phyloP scores from a whole-genome alignment of 1,140 invertebrate species.

The Parapsyche elsis region DNA sequence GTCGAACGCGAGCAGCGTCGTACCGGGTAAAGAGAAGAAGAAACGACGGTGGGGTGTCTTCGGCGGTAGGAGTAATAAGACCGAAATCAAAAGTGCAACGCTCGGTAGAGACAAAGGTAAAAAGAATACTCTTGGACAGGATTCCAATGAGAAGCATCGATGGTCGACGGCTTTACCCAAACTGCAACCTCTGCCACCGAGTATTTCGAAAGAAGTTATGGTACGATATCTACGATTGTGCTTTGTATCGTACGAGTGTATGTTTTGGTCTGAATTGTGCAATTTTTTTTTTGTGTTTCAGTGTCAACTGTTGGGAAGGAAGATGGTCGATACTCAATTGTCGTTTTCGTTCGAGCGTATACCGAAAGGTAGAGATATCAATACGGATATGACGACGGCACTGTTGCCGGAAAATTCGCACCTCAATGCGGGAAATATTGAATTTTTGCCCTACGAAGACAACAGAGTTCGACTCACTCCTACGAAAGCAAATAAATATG shows the following conservation, averaged over 20 bases:
- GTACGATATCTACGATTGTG: constrained; percentile 63
- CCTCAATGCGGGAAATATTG: constrained; percentile 73
- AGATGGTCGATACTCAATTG: constrained; percentile 82
- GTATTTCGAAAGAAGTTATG: constrained; percentile 81
- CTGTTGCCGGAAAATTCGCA: constrained; percentile 73
- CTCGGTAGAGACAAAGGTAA: constrained; percentile 70
- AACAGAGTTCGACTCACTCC: constrained; percentile 83
- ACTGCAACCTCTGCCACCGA: constrained; percentile 75
- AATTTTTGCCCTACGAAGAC: constrained; percentile 87
- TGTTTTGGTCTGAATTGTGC: background rate
- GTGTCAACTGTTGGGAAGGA: constrained; percentile 84
- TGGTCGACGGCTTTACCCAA: constrained; percentile 76
- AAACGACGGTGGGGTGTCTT: constrained; percentile 73
- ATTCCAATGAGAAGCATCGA: constrained; percentile 68
- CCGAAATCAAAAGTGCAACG: constrained; percentile 72
- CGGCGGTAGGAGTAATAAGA: constrained; percentile 69
- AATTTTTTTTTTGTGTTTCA: constrained; percentile 64
- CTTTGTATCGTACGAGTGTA: background rate
- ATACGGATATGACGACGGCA: constrained; percentile 75
- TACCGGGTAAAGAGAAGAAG: constrained; percentile 69
- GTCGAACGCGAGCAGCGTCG: constrained; percentile 58
- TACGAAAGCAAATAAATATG: constrained; percentile 81
- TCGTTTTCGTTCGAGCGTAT: constrained; percentile 90
- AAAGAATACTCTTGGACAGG: constrained; percentile 64
- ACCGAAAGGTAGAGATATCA: constrained; percentile 76